Base-by-base conservation (phyloP, 2,797 vertebrate species). In the Gadopsis marmoratus region DNA sequence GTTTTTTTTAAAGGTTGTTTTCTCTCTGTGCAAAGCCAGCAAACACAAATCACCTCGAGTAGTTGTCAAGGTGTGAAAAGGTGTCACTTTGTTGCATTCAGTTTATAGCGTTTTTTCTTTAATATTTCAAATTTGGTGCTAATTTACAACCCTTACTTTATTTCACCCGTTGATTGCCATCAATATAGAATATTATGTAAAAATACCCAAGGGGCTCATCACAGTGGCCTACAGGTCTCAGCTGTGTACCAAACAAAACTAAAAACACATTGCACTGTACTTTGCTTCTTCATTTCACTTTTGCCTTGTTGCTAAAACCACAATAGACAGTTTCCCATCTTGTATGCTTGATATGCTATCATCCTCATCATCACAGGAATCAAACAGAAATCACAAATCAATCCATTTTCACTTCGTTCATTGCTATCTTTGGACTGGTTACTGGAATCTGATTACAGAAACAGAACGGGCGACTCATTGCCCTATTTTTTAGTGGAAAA, bases 371-470 rank as follows among this genome's bases (percentile, higher is more conserved):
- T 48, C n/a, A 50, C 29, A 43, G 9, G 35, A 71, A 41, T 33
- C 50, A 63, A 55, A 66, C 54, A 48, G 2, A 14, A 68, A 29
- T 55, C 19, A 50, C 21, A 43, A 29, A 17, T 56, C 7, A 23
- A 17, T 69, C 13, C 37, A 26, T 67, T 66, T 63, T 11, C 19
- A 19, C 51, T 55, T 55, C 1, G 6, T 65, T 67, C 5, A 23
- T 26, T 59, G 7, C 29, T 62, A 37, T 67, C 60, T 78, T 37
- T 43, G 19, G 47, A 71, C 48, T 29, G 5, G 58, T 43, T 58
- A 63, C 31, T 62, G 26, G 3, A 55, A 39, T 54, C 10, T 39
- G 14, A 74, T 74, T 10, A 71, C 5, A 63, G 53, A 65, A 55
- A 54, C 37, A 55, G 7, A 79, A 55, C 11, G 14, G 47, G 13